Evolutionary conservation across 2,888 invertebrate species (phyloP), one percentile per base, ranked within the genome.

Genomic region (Cheilosia grossa): DNA sequence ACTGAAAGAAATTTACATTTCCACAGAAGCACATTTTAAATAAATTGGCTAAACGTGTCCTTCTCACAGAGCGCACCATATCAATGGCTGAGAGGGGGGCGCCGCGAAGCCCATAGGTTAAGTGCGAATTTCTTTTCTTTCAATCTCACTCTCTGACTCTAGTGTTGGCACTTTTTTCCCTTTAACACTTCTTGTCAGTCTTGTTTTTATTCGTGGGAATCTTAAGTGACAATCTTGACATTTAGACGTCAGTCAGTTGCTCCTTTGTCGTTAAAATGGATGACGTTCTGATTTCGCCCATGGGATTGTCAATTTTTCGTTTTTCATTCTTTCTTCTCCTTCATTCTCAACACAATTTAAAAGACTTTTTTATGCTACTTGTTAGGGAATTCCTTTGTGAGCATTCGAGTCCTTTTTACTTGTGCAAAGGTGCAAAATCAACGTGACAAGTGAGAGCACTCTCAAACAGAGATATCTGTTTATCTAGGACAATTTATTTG

Each of bases 1-100:
- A 69, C 47, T 40, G 37, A 69, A 69, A 72, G 9, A 82, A 86
- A 87, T 87, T 87, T 87, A 70, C 87, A 87, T 87, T 64, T 81
- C 67, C 58, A 51, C 82, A 77, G n/a, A 61, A 73, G 74, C 73
- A 78, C 86, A 78, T 86, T 82, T 86, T 87, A 83, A 87, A 88
- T 87, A 88, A 88, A 88, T 87, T 88, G 88, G 87, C 82, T 88
- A 87, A 87, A 88, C 88, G 88, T 88, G 88, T 88, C 87, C 83
- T 85, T 86, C 86, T 70, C 61, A 44, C 70, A 74, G 61, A 74
- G 58, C 58, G 42, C 30, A 30, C 30, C 49, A 54, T 77, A 75
- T 75, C 70, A 70, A 59, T 83, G 69, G 67, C 49, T 75, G 51
- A 61, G 56, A 72, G 66, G 67, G 82, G 74, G 66, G 53, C 61